Evolutionary conservation across 2,113 vertebrate genomes (phyloP).

Genomic region (Urocynchramus pylzowi): DNA sequence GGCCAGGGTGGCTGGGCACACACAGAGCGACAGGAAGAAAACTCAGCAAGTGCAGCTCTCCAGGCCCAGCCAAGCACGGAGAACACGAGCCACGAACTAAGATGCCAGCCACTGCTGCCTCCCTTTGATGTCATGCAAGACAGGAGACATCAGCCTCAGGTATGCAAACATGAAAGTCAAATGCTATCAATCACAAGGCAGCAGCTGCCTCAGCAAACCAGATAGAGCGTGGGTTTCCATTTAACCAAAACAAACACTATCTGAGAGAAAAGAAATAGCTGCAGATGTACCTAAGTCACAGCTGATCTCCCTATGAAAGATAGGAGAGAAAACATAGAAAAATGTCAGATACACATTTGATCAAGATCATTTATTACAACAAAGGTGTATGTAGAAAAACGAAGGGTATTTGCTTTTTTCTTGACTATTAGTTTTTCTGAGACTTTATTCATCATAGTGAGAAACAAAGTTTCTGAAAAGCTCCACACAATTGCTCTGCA

Average conservation of each 20-base stretch:
- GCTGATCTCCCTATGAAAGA: neutral
- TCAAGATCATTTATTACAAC: neutral
- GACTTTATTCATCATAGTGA: neutral
- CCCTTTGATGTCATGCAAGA: slow-evolving; percentile 35
- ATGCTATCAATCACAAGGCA: neutral
- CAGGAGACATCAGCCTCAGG: slow-evolving; percentile 25
- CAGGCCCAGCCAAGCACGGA: neutral
- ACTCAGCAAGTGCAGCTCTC: neutral
- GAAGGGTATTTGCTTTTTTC: neutral
- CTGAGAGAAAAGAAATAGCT: neutral
- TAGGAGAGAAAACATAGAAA: neutral
- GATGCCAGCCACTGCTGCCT: neutral
- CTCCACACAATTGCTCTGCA: neutral
- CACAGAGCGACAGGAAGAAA: fast-evolving
- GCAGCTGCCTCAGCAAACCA: neutral
- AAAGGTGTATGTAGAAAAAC: neutral
- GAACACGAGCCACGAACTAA: neutral
- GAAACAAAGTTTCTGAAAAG: neutral
- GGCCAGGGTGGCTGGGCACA: neutral
- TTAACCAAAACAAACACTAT: slow-evolving; percentile 1
- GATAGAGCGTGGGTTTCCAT: neutral
- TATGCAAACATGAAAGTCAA: slow-evolving; percentile 12
- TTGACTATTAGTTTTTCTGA: neutral
- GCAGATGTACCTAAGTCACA: neutral
- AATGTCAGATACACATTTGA: neutral